phyloP scores from a whole-genome alignment of 1,140 invertebrate species.

The Probaryconus sp. region DNA sequence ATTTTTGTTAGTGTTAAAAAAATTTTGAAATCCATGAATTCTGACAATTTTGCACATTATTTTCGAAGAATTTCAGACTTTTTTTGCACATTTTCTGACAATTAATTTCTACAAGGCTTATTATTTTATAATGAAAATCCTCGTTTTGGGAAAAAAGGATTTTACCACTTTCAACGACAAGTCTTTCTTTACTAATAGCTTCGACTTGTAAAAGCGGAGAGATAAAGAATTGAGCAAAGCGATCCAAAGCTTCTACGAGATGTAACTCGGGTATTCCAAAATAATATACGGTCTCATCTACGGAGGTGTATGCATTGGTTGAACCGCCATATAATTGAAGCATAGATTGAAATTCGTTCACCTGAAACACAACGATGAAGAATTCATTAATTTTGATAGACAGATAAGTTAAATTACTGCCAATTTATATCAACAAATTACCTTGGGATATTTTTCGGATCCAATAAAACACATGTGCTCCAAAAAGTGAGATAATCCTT shows the following conservation, averaged over 20 bases:
- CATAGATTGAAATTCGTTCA: constrained; percentile 91
- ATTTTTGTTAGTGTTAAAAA: too few species aligned
- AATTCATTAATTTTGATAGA: too few species aligned
- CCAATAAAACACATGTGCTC: constrained; percentile 98
- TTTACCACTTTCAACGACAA: constrained; percentile 92
- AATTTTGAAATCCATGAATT: too few species aligned
- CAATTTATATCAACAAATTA: constrained; percentile 27
- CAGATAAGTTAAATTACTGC: constrained; percentile 6
- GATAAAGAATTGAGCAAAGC: constrained; percentile 94
- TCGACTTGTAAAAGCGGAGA: constrained; percentile 90
- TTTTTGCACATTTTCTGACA: too few species aligned
- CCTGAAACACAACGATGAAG: too few species aligned
- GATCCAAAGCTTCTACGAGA: constrained; percentile 86
- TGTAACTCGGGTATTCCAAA: constrained; percentile 90
- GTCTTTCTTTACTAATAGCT: constrained; percentile 91
- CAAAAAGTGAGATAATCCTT: constrained; percentile 94
- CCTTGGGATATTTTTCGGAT: constrained; percentile 88
- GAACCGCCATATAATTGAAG: constrained; percentile 88
- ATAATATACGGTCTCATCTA: constrained; percentile 90
- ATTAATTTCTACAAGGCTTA: too few species aligned
- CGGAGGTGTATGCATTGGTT: constrained; percentile 90
- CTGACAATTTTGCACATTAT: too few species aligned
- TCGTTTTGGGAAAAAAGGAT: not conserved
- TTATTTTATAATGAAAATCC: constrained; percentile 6
- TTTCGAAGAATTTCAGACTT: too few species aligned